Evolutionary conservation across 2,797 vertebrate genomes (phyloP), one percentile per base, ranked within the genome.

Genomic region (Chaunax sp.): DNA sequence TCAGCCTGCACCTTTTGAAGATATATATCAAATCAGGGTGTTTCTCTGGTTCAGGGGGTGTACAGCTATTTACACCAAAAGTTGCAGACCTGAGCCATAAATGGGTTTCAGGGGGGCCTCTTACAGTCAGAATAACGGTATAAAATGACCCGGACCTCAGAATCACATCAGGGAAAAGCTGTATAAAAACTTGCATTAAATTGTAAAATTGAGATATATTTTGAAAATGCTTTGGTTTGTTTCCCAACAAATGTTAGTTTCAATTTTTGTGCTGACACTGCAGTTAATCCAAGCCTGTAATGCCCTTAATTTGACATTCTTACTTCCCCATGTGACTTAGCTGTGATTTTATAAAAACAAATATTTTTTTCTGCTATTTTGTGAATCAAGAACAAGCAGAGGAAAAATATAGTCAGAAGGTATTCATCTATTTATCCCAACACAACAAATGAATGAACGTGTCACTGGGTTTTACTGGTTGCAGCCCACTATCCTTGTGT

Each of bases 401-500:
- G 28, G 28, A 30, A 30, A 30, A 30, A 2, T n/a, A n/a, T n/a
- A n/a, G n/a, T n/a, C n/a, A n/a, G n/a, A n/a, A n/a, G n/a, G n/a
- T n/a, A n/a, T n/a, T n/a, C n/a, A n/a, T n/a, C n/a, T n/a, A n/a
- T n/a, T n/a, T n/a, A n/a, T n/a, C 9, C 3, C 9, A 30, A 30
- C 9, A 37, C 5, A 37, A 37, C 12, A 38, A 38, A 38, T 15
- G 37, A 14, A 52, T 43, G 61, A 49, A 16, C 49, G 26, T 73
- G 65, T 45, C 43, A 33, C 6, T 66, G 3, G 12, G 12, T 69
- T 40, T 80, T 56, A 79, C 41, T 54, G 44, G 81, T 81, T 67
- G 35, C 37, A 26, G 61, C 56, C 28, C 57, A 77, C 87, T 77
- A 72, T 74, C 46, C 46, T 70, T 38, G 38, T n/a, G 50, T 64